Evolutionary conservation across 2,797 vertebrate species (phyloP).

Genomic region (Hapalemur alaotrensis): DNA sequence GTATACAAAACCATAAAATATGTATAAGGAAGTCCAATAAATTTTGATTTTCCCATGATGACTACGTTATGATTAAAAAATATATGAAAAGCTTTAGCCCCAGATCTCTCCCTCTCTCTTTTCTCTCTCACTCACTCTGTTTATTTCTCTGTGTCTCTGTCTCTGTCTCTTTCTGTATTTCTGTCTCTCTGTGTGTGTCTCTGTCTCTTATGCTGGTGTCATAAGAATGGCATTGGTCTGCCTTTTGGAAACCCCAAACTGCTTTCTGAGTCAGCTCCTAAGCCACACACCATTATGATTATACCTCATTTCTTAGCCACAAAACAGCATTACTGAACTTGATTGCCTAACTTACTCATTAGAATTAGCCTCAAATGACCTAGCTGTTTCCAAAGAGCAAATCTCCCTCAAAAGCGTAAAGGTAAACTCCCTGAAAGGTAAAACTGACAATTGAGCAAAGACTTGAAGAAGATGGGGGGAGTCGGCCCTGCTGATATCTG

Average conservation of each 20-base stretch:
- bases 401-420: neutral
- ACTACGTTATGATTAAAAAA: slow-evolving; percentile 7
- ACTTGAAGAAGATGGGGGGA: neutral
- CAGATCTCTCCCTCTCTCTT: neutral
- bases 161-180: neutral
- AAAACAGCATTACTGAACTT: neutral
- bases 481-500: neutral
- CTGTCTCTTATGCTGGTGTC: neutral
- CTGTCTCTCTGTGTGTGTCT: neutral
- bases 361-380: slow-evolving; percentile 14
- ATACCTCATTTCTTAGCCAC: neutral
- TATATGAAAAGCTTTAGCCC: neutral
- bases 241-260: neutral
- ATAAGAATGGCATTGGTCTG: neutral
- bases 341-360: neutral
- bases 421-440: neutral
- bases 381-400: slow-evolving; percentile 16
- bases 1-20: neutral
- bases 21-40: neutral
- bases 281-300: neutral
- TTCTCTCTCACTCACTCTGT: neutral
- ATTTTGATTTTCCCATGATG: neutral
- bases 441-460: neutral
- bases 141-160: neutral
- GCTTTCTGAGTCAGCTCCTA: neutral